Base-by-base conservation (phyloP, 2,113 vertebrate genomes). In the Oreamnos americanus region DNA sequence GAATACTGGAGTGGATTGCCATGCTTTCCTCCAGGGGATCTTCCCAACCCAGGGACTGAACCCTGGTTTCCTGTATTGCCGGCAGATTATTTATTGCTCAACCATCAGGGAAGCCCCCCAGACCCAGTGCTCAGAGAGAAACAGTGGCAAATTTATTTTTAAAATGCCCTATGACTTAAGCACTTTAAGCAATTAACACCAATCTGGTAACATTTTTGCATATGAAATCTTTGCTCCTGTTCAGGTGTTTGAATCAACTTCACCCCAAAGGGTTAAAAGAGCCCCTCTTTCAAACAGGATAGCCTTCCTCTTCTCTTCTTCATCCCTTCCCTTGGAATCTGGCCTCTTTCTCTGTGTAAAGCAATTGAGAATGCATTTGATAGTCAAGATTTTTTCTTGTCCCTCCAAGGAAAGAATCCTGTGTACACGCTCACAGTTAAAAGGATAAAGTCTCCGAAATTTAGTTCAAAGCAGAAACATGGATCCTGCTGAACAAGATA, bases 281-380 rank as follows among this genome's bases (percentile, higher is more conserved):
- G 60, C 12, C 57, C 19, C n/a, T 33, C 21, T 84, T 53, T 64
- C 9, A 86, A 94, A 57, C 6, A 53, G 53, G 36, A 17, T 4
- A 45, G 25, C 11, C 6, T n/a, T 36, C 19, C 21, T 67, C 28
- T 83, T 92, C 25, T 43, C 4, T 11, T 6, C 1, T 28, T 87
- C 21, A 19, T 60, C 1, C 6, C 21, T 14, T 19, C 36, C 51
- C 57, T 53, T 28, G n/a, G 82, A 25, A n/a, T 60, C 21, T 43
- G 49, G 5, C 30, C 47, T 82, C 49, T 30, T 17, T 14, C 67
- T 64, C 62, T 62, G 36, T 92, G 15, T 94, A 36, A 88, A 78
- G 60, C 67, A 95, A 96, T 51, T 51, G 17, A 96, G 49, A 95
- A 95, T 83, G 12, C 23, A 49, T 92, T 90, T 92, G 47, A 86